Evolutionary conservation across 92 coral and sea anemone species (phyloP).

Genomic region (Porites evermanni): DNA sequence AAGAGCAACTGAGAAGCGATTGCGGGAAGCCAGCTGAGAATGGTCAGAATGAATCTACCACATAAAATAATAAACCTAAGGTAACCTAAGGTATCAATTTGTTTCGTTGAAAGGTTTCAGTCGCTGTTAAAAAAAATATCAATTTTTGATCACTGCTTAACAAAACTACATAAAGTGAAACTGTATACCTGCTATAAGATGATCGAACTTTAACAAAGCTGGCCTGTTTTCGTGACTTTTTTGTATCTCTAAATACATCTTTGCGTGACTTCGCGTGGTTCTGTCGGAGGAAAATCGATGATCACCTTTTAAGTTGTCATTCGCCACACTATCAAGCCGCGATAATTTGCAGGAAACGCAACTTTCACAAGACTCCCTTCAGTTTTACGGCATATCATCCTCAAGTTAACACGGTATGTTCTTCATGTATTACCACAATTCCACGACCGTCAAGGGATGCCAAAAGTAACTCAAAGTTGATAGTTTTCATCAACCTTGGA

Average conservation of each 20-base stretch:
- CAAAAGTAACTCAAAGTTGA: too few species aligned
- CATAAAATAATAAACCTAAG: neutral
- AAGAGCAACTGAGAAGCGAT: neutral
- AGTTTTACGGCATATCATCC: neutral
- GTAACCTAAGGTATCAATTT: neutral
- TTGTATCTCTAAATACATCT: neutral
- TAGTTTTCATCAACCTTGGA: neutral
- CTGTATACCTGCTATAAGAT: neutral
- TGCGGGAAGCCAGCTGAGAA: slow-evolving; percentile 21
- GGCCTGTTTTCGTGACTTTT: neutral
- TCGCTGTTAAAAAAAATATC: too few species aligned
- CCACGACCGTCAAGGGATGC: neutral
- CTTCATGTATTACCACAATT: neutral
- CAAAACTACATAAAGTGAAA: neutral
- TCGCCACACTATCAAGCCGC: slow-evolving; percentile 18
- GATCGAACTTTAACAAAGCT: neutral
- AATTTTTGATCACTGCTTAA: neutral
- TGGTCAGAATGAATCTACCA: neutral
- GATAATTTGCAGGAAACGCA: slow-evolving; percentile 37
- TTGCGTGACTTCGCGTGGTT: slow-evolving; percentile 44
- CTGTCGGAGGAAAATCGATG: slow-evolving; percentile 5
- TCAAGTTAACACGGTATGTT: slow-evolving; percentile 12
- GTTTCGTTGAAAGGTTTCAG: neutral
- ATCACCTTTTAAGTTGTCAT: slow-evolving; percentile 22
- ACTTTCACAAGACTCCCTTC: neutral